A percentile compares a stretch with the other conserved stretches of the same genome.
These are phyloP conservation scores for Neomonachus schauinslandi DNA, from an alignment of 2,113 vertebrate genomes.

Conservation along the genomic window DNA sequence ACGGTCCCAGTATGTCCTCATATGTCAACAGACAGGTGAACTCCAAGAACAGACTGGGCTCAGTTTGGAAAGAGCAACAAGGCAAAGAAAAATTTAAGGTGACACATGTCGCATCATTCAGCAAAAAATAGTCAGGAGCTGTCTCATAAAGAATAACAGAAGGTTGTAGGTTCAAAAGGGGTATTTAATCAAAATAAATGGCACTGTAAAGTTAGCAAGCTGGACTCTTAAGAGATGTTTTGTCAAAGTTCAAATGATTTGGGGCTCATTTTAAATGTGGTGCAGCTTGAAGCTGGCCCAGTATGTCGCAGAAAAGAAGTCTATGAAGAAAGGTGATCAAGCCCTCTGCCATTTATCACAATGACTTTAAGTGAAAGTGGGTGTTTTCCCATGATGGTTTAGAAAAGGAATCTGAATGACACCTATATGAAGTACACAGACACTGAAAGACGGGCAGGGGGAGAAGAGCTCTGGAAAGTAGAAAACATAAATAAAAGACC, in stretches of 20 bases:
- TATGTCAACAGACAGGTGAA: conserved; percentile 24
- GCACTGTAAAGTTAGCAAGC: background rate
- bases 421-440: background rate
- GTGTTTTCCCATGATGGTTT: background rate
- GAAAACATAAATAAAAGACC: background rate
- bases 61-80: conserved; percentile 13
- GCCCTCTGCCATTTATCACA: background rate
- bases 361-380: background rate
- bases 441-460: background rate
- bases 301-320: background rate
- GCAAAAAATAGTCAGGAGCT: conserved; percentile 22
- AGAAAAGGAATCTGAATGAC: background rate
- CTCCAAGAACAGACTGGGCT: background rate
- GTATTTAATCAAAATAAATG: conserved; percentile 76
- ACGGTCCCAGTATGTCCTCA: background rate
- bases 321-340: background rate
- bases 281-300: background rate
- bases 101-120: conserved; percentile 3
- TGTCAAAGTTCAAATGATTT: conserved; percentile 66
- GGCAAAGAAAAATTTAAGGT: conserved; percentile 66
- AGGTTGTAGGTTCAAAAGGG: conserved; percentile 52
- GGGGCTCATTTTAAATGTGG: conserved; percentile 51
- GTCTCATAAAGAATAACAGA: conserved; percentile 66
- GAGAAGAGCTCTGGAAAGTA: background rate
- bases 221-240: background rate